phyloP scores from a whole-genome alignment of 1,140 invertebrate genomes.

The Arion vulgaris region DNA sequence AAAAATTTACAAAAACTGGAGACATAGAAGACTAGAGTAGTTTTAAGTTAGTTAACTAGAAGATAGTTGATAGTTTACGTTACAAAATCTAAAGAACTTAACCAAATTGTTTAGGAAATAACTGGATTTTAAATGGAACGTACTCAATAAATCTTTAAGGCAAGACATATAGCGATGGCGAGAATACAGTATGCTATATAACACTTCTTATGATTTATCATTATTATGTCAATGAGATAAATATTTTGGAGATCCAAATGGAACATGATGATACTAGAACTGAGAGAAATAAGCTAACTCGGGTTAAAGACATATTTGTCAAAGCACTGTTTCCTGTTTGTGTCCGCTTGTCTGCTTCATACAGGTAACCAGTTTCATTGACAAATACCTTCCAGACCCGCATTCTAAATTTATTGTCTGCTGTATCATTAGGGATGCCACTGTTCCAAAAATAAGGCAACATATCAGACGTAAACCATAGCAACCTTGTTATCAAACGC shows the following conservation, averaged over 20 bases:
- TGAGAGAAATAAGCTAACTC: not conserved
- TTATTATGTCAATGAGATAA: too few relatives aligned
- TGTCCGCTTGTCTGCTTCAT: not conserved
- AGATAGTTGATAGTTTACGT: too few relatives aligned
- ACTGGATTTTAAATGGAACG: too few relatives aligned
- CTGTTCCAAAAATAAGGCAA: constrained; percentile 35
- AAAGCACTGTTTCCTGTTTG: not conserved
- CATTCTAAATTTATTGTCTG: constrained; percentile 34
- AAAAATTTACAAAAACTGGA: too few relatives aligned
- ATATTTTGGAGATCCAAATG: not conserved
- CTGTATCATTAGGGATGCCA: constrained; percentile 27
- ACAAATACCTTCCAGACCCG: constrained; percentile 51
- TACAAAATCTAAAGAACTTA: too few relatives aligned
- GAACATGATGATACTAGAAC: not conserved
- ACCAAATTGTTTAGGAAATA: too few relatives aligned
- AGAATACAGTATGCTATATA: too few relatives aligned
- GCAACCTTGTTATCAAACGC: constrained; percentile 44
- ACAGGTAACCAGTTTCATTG: constrained; percentile 45
- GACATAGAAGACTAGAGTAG: too few relatives aligned
- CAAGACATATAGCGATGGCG: too few relatives aligned
- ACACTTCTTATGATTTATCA: too few relatives aligned
- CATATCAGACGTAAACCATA: constrained; percentile 51
- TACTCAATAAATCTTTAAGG: too few relatives aligned
- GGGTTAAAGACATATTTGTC: not conserved
- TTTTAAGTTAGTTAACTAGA: too few relatives aligned